Evolutionary conservation across 2,888 invertebrate genomes (phyloP), one percentile per base, ranked within the genome.

Genomic region (Lamproptera curius): DNA sequence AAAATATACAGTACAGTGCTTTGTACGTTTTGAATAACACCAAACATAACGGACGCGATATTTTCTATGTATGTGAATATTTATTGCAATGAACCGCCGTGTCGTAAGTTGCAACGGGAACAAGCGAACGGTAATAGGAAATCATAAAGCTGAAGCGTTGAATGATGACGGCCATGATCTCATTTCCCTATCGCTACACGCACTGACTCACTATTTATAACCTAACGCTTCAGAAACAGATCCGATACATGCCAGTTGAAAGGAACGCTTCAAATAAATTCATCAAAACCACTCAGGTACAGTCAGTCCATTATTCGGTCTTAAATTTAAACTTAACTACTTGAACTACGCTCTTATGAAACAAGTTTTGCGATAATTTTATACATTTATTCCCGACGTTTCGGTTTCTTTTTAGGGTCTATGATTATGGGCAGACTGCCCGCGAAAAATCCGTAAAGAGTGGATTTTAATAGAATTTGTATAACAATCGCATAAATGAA

Each of bases 81-180:
- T 8, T 6, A 23, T 23, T 23, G 8, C 23, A 23, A 23, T 23
- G 8, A 23, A 23, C 4, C 4, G 11, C 2, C 39, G 16, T 39
- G 5, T 1, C 16, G 39, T 39, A 14, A 11, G 23, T n/a, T n/a
- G 26, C 15, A 15, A 26, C 16, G 26, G 15, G 26, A 15, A 15
- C 13, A 50, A n/a, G 28, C 10, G 9, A 28, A 9, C 28, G 28
- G 28, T 9, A 52, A 57, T 56, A 62, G 60, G 60, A 65, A 60
- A 65, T 63, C 63, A 61, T 67, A 65, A 67, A 69, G 55, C 51
- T 2, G 37, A 26, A 26, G 23, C 26, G 15, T 14, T 14, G 51
- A 46, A 52, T 56, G 56, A 71, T 67, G 57, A 65, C 65, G 71
- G 69, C 61, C 71, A 54, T 67, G 73, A 68, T 70, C 73, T 67